phyloP scores from a whole-genome alignment of 1,140 invertebrate genomes.

The Parapsyche elsis region DNA sequence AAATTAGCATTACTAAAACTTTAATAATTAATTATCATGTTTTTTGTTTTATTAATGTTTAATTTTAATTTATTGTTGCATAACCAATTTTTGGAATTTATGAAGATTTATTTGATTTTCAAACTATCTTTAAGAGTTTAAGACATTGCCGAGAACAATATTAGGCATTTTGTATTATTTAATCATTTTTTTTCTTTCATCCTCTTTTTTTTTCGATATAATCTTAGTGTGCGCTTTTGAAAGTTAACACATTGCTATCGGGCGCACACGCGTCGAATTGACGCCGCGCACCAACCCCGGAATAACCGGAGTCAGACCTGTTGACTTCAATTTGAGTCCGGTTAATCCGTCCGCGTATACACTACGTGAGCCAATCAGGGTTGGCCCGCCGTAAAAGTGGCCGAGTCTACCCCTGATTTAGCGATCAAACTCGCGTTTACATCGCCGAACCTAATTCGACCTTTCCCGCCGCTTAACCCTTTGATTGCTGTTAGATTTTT shows the following conservation, averaged over 20 bases:
- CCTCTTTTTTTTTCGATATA: too few species aligned
- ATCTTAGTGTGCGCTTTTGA: too few species aligned
- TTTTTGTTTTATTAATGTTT: too few species aligned
- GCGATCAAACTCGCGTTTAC: constrained; percentile 36
- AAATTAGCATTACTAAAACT: too few species aligned
- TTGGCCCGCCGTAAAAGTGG: constrained; percentile 26
- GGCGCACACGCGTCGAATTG: background rate
- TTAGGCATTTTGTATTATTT: too few species aligned
- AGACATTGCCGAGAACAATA: too few species aligned
- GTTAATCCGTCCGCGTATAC: constrained; percentile 28
- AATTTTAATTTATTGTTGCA: too few species aligned
- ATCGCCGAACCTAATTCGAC: constrained; percentile 15
- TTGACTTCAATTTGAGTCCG: constrained; percentile 33
- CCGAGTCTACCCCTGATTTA: constrained; percentile 21
- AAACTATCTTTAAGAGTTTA: too few species aligned
- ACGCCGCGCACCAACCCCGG: background rate
- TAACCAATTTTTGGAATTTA: too few species aligned
- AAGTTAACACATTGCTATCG: background rate
- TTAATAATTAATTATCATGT: too few species aligned
- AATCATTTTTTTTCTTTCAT: too few species aligned
- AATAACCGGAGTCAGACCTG: constrained; percentile 25
- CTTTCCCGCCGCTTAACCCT: background rate
- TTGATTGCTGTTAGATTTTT: background rate
- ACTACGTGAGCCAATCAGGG: constrained; percentile 46
- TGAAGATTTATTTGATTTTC: too few species aligned